phyloP scores from a whole-genome alignment of 2,888 invertebrate genomes.

The Linnaemya vulpina region DNA sequence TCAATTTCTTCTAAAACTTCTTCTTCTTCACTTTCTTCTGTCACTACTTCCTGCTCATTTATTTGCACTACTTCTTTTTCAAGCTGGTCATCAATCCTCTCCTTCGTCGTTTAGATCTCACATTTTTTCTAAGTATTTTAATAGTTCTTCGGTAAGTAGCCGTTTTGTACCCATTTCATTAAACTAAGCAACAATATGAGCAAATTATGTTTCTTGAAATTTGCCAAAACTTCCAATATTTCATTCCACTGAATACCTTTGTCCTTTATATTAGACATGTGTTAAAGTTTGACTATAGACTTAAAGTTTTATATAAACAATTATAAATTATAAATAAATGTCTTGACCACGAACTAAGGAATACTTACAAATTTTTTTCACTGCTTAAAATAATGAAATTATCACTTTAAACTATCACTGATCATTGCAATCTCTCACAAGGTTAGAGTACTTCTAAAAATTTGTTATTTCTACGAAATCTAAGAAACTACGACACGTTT shows the following conservation, averaged over 20 bases:
- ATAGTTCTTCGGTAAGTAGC: conserved; percentile 31
- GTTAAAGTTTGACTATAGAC: not conserved
- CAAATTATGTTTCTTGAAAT: too few relatives aligned
- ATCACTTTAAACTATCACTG: conserved; percentile 21
- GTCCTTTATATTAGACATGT: conserved; percentile 30
- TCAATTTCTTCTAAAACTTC: conserved; percentile 27
- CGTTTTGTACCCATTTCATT: conserved; percentile 10
- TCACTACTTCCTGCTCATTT: conserved; percentile 3
- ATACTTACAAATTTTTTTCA: conserved; percentile 4
- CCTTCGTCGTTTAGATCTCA: conserved; percentile 25
- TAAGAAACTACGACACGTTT: not conserved
- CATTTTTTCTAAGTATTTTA: conserved; percentile 33
- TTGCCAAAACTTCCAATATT: conserved; percentile 21
- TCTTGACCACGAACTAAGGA: not conserved
- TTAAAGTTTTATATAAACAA: not conserved
- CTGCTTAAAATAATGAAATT: conserved; percentile 3
- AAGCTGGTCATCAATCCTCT: conserved; percentile 23
- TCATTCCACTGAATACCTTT: conserved; percentile 18
- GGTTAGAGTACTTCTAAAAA: conserved; percentile 3
- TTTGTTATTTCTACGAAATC: not conserved
- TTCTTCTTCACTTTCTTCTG: conserved; percentile 5
- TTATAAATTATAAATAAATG: not conserved
- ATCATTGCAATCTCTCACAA: conserved; percentile 10
- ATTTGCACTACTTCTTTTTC: not conserved
- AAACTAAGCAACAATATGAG: conserved; percentile 11